phyloP scores from a whole-genome alignment of 2,797 vertebrate genomes.

The Gallinago nigripennis region DNA sequence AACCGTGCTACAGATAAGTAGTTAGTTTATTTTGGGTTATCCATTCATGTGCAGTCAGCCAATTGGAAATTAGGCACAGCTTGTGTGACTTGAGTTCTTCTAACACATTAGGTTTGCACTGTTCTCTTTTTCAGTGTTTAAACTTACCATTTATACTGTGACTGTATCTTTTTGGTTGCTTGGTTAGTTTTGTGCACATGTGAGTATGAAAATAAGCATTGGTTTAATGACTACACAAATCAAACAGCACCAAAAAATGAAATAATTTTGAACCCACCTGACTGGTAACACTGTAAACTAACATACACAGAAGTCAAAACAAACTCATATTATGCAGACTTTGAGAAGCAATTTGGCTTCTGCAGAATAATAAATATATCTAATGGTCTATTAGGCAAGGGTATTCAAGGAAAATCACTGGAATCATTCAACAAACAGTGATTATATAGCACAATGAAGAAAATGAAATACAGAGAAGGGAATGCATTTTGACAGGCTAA shows the following conservation, averaged over 20 bases:
- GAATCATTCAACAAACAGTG: not conserved
- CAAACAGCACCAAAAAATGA: not conserved
- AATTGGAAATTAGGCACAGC: not conserved
- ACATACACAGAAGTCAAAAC: not conserved
- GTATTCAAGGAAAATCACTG: slow-evolving; percentile 7
- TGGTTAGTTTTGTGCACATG: not conserved
- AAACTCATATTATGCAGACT: not conserved
- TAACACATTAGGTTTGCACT: not conserved
- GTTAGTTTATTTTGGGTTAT: not conserved
- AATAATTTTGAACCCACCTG: not conserved
- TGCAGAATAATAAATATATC: not conserved
- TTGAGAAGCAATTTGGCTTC: not conserved
- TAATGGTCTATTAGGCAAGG: slow-evolving; percentile 12
- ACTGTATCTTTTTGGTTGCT: not conserved
- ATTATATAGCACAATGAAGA: not conserved
- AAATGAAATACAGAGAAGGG: slow-evolving; percentile 26
- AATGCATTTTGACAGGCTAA: slow-evolving; percentile 54
- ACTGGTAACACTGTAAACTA: not conserved
- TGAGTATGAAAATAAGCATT: not conserved
- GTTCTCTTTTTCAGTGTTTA: not conserved
- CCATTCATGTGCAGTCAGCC: no score
- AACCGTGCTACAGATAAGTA: not conserved
- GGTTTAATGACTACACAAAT: not conserved
- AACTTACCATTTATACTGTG: not conserved
- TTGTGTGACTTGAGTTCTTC: accelerated